Percentiles rank a stretch among this genome's conserved stretches.
Evolutionary conservation across 2,113 vertebrate species (phyloP).

Genomic region (Excalfactoria chinensis): DNA sequence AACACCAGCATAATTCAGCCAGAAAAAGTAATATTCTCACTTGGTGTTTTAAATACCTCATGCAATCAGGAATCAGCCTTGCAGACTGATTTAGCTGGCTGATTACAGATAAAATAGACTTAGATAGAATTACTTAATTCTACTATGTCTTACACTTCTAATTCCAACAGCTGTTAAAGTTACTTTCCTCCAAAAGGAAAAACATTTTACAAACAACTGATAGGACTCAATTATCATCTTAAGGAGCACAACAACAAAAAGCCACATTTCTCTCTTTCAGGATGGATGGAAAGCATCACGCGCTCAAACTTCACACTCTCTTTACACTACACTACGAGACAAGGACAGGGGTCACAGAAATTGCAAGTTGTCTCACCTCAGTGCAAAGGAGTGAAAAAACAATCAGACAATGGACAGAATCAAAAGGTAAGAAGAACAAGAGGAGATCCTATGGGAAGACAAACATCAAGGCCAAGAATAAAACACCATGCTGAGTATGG

Average conservation of each 20-base stretch:
- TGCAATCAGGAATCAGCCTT: conserved; percentile 21
- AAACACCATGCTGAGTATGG: not conserved
- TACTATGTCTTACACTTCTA: not conserved
- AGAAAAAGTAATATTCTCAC: not conserved
- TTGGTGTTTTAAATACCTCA: conserved; percentile 22
- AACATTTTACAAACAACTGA: not conserved
- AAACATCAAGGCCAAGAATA: not conserved
- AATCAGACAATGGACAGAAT: no score
- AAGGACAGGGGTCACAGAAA: not conserved
- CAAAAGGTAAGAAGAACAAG: not conserved
- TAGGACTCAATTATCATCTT: no score
- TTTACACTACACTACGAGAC: not conserved
- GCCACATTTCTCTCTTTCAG: not conserved
- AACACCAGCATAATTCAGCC: conserved; percentile 19
- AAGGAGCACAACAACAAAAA: not conserved
- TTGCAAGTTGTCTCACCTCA: not conserved
- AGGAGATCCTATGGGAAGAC: not conserved
- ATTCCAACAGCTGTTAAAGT: not conserved
- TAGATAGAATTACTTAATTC: not conserved
- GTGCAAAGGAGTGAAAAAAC: not conserved
- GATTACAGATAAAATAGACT: not conserved
- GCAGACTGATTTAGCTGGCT: not conserved
- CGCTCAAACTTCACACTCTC: not conserved
- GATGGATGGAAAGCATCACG: not conserved
- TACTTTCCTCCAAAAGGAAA: not conserved